Conservation (phyloP, 2,797 vertebrate species). For the Tangara arthus region DNA sequence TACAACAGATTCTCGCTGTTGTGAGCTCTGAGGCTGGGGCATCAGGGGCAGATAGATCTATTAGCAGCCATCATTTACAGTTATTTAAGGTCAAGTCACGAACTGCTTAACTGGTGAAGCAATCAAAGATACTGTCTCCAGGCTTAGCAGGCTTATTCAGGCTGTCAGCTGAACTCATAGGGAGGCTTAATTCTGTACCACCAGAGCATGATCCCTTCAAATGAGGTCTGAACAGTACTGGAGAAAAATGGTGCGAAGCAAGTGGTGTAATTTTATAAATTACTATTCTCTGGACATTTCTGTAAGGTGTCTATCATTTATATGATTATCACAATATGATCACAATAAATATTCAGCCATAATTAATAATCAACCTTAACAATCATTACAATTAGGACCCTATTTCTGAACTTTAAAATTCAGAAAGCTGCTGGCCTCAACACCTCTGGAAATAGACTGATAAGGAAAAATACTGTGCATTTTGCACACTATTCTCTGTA, state of each 20-base stretch:
- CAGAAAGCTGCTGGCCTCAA: background rate
- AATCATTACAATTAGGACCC: background rate
- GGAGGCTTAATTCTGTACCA: background rate
- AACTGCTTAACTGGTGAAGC: constrained; percentile 40
- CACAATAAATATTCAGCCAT: background rate
- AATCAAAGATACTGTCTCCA: background rate
- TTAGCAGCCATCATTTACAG: background rate
- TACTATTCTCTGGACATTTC: background rate
- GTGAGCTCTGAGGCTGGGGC: background rate
- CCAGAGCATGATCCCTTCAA: background rate
- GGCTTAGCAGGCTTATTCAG: constrained; percentile 9
- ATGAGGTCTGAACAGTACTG: background rate
- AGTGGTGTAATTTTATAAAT: background rate
- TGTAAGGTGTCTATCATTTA: background rate
- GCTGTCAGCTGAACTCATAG: background rate
- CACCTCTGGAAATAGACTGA: background rate
- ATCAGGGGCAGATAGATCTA: background rate
- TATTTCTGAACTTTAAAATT: background rate
- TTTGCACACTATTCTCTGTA: background rate
- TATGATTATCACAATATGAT: background rate
- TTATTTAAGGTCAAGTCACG: constrained; percentile 36
- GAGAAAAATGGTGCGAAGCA: background rate
- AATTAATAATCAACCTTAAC: background rate
- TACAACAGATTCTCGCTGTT: background rate
- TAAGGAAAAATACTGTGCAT: background rate